Base-by-base conservation (phyloP, 1,140 invertebrate species). In the Oncopodura yosiiana region DNA sequence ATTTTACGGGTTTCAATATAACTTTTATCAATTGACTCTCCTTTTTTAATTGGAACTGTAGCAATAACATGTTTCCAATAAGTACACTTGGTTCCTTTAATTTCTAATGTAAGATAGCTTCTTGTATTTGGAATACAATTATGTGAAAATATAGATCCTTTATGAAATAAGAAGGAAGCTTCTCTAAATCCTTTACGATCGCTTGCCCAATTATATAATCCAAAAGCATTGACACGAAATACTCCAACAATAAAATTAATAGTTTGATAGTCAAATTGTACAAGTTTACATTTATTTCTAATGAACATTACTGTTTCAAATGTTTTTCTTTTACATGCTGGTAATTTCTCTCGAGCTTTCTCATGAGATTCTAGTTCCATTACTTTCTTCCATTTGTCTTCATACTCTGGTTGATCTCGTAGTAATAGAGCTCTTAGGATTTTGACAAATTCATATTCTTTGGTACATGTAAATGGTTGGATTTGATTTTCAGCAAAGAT, bases 1-100 rank as follows among this genome's bases (percentile, higher is more conserved):
- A 84, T 81, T 86, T 83, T 73, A 50, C 87, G 69, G 0, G 80
- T 73, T 65, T 83, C 81, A 0, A 83, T 82, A 57, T 88, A 88
- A 67, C 83, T 85, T 53, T 80, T 82, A 59, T 75, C 76, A 54
- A 88, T 79, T 1, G 73, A 67, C 26, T 79, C 76, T 6, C 78
- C 80, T 38, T 77, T 74, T 37, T 71, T 64, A 49, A 75, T 70
- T 18, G 83, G 78, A 11, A 75, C 67, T 0, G 74, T 66, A 56
- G 77, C 81, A 0, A 81, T 11, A 11, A 53, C 30, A 18, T 53
- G n/a, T 21, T 44, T 44, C 26, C 23, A 44, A 21, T 27, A 1
- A 14, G 29, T 18, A 12, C 34, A 21, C n/a, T 0, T 41, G 6
- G 29, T 23, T 3, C 6, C 11, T 18, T 19, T 9, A 32, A 18